Evolutionary conservation across 2,888 invertebrate species (phyloP).

Genomic region (Phalera bucephala): DNA sequence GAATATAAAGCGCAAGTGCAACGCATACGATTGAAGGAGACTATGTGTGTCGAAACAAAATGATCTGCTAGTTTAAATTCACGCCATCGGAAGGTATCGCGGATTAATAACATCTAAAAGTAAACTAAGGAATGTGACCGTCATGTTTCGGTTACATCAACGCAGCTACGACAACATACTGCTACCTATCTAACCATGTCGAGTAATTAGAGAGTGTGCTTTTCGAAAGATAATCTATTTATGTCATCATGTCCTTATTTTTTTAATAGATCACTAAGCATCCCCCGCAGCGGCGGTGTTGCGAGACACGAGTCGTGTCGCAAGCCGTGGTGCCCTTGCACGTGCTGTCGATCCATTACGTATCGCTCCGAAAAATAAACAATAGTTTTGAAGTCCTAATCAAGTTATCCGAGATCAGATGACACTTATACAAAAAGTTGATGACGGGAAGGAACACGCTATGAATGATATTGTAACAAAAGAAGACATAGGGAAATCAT

Average conservation of each 20-base stretch:
- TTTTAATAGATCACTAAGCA: slow-evolving; percentile 80
- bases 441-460: slow-evolving; percentile 45
- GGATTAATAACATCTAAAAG: slow-evolving; percentile 72
- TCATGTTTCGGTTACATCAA: slow-evolving; percentile 82
- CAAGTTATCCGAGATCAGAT: slow-evolving; percentile 46
- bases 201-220: slow-evolving; percentile 55
- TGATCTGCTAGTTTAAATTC: slow-evolving; percentile 29
- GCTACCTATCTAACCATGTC: slow-evolving; percentile 56
- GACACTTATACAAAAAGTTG: slow-evolving; percentile 65
- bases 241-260: slow-evolving; percentile 81
- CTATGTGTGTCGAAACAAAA: slow-evolving; percentile 27
- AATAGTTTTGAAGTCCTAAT: slow-evolving; percentile 25
- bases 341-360: slow-evolving; percentile 55
- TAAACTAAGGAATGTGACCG: slow-evolving; percentile 75
- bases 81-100: slow-evolving; percentile 36
- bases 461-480: slow-evolving; percentile 66
- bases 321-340: slow-evolving; percentile 69
- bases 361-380: slow-evolving; percentile 21
- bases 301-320: slow-evolving; percentile 71
- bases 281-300: slow-evolving; percentile 76
- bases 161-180: slow-evolving; percentile 52
- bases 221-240: slow-evolving; percentile 76
- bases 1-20: slow-evolving; percentile 49
- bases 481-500: slow-evolving; percentile 74
- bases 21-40: slow-evolving; percentile 37